Evolutionary conservation across 2,113 vertebrate genomes (phyloP).

Genomic region (Salvelinus namaycush): DNA sequence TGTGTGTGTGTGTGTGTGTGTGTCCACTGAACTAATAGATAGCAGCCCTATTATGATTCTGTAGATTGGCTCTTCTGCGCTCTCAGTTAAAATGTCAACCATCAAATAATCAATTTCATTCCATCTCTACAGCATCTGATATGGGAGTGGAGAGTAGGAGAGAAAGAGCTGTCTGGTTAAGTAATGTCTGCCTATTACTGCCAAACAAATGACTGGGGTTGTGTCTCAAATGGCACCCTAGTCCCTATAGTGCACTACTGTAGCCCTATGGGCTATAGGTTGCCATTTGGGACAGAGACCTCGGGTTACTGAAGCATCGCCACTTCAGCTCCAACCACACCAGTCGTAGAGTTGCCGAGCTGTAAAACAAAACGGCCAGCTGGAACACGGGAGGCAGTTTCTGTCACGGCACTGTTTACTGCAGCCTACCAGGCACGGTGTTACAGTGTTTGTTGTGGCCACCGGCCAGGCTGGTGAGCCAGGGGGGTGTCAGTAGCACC

Average conservation of each 20-base stretch:
- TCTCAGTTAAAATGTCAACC: not conserved
- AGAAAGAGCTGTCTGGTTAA: slow-evolving; percentile 2
- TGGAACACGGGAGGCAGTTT: not conserved
- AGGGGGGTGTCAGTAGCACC: no score
- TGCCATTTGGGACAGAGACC: no score
- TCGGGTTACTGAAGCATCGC: no score
- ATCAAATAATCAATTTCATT: not conserved
- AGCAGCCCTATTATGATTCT: not conserved
- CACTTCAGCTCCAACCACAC: no score
- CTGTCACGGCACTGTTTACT: not conserved
- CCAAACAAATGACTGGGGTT: not conserved
- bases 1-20: not conserved
- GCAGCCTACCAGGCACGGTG: not conserved
- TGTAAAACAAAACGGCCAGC: not conserved
- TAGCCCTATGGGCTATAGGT: no score
- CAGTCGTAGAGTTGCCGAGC: not conserved
- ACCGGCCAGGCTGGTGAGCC: no score
- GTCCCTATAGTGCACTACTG: no score
- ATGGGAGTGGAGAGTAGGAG: slow-evolving; percentile 11
- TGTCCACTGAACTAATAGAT: not conserved
- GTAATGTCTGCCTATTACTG: not conserved
- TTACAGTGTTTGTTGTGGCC: not conserved
- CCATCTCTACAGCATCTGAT: not conserved
- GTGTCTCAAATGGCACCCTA: no score
- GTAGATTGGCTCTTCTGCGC: not conserved